These are phyloP conservation scores for Ectemnius continuus DNA, from an alignment of 2,888 invertebrate species.

Conservation along the genomic window DNA sequence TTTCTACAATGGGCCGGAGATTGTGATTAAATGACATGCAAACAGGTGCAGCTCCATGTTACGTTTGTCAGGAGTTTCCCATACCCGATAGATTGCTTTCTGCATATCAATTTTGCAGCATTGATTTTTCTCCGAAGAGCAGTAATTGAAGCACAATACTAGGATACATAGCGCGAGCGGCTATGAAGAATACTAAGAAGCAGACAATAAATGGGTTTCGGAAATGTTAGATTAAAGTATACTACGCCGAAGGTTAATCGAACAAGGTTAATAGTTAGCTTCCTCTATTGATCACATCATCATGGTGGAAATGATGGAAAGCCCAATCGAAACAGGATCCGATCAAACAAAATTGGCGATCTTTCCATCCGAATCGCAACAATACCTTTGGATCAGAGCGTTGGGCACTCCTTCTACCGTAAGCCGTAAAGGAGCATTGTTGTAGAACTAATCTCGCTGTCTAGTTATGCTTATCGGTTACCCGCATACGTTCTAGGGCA, in stretches of 20 bases:
- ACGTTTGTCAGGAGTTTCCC: background rate
- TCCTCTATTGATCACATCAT: conserved; percentile 41
- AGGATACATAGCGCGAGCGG: too few relatives aligned
- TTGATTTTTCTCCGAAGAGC: too few relatives aligned
- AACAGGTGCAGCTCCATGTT: background rate
- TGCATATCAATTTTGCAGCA: too few relatives aligned
- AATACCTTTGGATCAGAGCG: background rate
- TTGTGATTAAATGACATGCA: background rate
- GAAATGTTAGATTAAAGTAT: conserved; percentile 47
- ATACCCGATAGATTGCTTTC: too few relatives aligned
- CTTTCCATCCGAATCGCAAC: background rate
- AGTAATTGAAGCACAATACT: too few relatives aligned
- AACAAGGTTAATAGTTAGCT: conserved; percentile 52
- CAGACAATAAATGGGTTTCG: conserved; percentile 37
- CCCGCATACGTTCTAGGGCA: too few relatives aligned
- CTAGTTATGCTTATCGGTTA: too few relatives aligned
- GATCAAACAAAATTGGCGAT: background rate
- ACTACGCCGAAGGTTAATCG: conserved; percentile 42
- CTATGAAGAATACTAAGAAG: background rate
- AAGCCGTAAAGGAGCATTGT: too few relatives aligned
- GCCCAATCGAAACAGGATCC: conserved; percentile 11
- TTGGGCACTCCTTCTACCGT: too few relatives aligned
- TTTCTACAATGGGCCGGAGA: background rate
- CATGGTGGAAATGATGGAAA: conserved; percentile 36
- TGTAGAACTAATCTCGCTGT: too few relatives aligned